phyloP scores from a whole-genome alignment of 2,888 invertebrate species.

The Oxystoma pomonae region DNA sequence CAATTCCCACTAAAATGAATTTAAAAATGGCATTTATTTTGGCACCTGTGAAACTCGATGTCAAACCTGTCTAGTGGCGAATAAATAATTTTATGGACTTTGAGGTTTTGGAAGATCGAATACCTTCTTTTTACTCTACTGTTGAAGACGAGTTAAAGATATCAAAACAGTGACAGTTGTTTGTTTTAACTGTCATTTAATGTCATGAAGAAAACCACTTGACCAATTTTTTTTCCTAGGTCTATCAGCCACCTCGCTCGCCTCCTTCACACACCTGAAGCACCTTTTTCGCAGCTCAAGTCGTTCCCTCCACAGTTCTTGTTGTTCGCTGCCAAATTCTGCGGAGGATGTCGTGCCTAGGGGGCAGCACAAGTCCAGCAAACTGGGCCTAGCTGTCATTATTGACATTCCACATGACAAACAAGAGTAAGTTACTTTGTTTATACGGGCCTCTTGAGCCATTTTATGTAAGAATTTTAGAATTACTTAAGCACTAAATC shows the following conservation, averaged over 20 bases:
- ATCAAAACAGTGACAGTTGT: background rate
- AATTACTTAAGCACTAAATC: too few species aligned
- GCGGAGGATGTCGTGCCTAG: constrained; percentile 26
- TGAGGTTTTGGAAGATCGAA: too few species aligned
- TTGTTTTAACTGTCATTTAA: constrained; percentile 7
- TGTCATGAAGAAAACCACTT: background rate
- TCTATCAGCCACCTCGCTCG: constrained; percentile 16
- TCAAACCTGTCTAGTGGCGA: too few species aligned
- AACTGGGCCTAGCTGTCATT: constrained; percentile 65
- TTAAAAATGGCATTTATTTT: too few species aligned
- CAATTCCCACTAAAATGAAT: too few species aligned
- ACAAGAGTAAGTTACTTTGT: constrained; percentile 54
- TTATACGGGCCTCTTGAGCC: too few species aligned
- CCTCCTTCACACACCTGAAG: constrained; percentile 50
- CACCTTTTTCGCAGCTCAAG: constrained; percentile 53
- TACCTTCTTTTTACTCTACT: too few species aligned
- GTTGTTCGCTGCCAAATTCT: constrained; percentile 31
- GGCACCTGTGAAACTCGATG: too few species aligned
- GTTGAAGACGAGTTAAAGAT: too few species aligned
- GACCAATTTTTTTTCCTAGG: background rate
- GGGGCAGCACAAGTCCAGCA: constrained; percentile 40
- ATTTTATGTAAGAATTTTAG: too few species aligned
- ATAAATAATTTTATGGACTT: too few species aligned
- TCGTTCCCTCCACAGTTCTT: constrained; percentile 52
- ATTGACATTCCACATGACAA: constrained; percentile 55